Evolutionary conservation across 2,888 invertebrate genomes (phyloP).

Genomic region (Rapana venosa): DNA sequence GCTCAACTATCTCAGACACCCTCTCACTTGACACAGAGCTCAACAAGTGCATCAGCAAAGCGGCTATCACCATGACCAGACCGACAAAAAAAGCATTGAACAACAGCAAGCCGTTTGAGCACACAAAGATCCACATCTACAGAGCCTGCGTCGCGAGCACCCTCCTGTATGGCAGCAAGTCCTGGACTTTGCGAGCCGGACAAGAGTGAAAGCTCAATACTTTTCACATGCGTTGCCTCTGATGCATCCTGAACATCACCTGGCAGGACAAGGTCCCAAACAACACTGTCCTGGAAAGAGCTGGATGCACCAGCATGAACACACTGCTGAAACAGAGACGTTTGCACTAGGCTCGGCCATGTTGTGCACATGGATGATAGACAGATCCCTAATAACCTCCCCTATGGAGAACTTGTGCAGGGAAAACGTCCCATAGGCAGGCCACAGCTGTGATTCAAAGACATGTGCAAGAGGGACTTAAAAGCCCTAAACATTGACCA

Average conservation of each 20-base stretch:
- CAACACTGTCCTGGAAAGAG: neutral
- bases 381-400: constrained; percentile 4
- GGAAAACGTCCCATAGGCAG: neutral
- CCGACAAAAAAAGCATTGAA: neutral
- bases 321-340: neutral
- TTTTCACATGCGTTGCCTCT: neutral
- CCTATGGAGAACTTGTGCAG: neutral
- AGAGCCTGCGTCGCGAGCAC: constrained; percentile 18
- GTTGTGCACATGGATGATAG: neutral
- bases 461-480: constrained; percentile 36
- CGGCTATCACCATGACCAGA: neutral
- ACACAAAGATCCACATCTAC: neutral
- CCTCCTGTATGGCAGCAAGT: constrained; percentile 18
- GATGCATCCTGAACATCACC: neutral
- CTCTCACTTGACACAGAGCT: constrained; percentile 17
- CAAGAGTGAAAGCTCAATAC: neutral
- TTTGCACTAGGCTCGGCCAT: constrained; percentile 21
- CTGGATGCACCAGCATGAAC: neutral
- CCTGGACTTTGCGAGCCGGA: neutral
- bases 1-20: neutral
- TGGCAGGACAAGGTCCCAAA: neutral
- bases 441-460: constrained; percentile 35
- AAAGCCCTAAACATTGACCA: constrained; percentile 24
- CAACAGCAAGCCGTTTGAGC: neutral
- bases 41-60: neutral